phyloP scores from a whole-genome alignment of 2,797 vertebrate species.

The Buphagus erythrorhynchus region DNA sequence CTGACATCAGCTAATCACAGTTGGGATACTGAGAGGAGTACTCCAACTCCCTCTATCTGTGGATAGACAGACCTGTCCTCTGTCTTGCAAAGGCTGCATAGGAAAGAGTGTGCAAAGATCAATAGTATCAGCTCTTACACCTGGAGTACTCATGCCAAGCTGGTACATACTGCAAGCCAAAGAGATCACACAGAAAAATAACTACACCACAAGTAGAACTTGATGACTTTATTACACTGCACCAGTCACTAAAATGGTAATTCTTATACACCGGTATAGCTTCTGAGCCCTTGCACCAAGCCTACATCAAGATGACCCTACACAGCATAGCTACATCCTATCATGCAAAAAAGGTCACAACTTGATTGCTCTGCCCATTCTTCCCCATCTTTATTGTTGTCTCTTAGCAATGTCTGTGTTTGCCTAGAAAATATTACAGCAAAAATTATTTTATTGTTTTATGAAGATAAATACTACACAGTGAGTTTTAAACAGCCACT shows the following conservation, averaged over 20 bases:
- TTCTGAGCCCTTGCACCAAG: not conserved
- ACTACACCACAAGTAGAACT: not conserved
- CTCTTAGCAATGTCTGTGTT: not conserved
- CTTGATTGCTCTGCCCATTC: not conserved
- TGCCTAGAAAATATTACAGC: not conserved
- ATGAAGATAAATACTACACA: not conserved
- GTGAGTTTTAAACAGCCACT: constrained; percentile 5
- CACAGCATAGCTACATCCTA: not conserved
- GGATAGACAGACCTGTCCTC: too few relatives aligned
- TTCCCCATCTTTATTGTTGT: not conserved
- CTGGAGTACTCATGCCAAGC: not conserved
- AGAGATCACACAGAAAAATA: not conserved
- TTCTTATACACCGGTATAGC: not conserved
- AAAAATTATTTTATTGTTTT: not conserved
- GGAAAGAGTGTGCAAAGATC: not conserved
- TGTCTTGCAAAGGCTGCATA: not conserved
- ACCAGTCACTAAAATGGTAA: not conserved
- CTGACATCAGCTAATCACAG: not conserved
- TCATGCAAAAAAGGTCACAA: not conserved
- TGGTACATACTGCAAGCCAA: not conserved
- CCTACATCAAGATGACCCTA: not conserved
- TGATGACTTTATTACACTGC: not conserved
- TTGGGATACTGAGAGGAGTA: not conserved
- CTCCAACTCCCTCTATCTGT: not conserved
- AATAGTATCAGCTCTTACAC: not conserved